phyloP scores from a whole-genome alignment of 64 coral and sea anemone species.

The Actinia tenebrosa region DNA sequence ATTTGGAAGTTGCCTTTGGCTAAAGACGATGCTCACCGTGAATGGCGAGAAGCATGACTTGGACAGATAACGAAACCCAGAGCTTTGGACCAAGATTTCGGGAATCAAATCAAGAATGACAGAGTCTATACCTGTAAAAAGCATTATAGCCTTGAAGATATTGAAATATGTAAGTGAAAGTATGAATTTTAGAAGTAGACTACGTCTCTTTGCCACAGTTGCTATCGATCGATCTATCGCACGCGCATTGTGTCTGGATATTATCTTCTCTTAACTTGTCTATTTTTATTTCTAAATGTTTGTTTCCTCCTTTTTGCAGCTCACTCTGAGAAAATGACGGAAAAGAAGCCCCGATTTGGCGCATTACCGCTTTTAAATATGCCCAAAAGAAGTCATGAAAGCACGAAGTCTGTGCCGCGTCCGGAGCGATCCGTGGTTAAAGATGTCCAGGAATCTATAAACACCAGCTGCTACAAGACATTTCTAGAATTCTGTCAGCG shows the following conservation, averaged over 20 bases:
- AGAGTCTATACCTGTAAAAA: constrained; percentile 15
- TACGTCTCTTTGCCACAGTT: too few species aligned
- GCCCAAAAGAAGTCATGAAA: constrained; percentile 12
- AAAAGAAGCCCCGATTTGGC: constrained; percentile 22
- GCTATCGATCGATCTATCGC: too few species aligned
- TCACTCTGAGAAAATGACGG: constrained; percentile 12
- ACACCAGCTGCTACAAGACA: neutral
- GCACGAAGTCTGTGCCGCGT: neutral
- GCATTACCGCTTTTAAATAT: constrained; percentile 17
- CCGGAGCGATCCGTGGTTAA: neutral
- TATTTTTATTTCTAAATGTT: neutral
- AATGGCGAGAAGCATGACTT: constrained; percentile 21
- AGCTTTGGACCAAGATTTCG: constrained; percentile 11
- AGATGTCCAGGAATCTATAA: neutral
- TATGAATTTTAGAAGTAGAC: too few species aligned
- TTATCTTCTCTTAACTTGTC: neutral
- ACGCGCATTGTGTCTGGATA: too few species aligned
- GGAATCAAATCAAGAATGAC: constrained; percentile 1
- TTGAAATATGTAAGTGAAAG: constrained; percentile 28
- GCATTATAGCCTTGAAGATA: constrained; percentile 21
- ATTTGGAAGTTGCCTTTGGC: constrained; percentile 20
- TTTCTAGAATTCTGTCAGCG: neutral
- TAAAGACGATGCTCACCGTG: constrained; percentile 17
- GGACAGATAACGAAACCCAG: constrained; percentile 20
- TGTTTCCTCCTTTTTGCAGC: constrained; percentile 8